Evolutionary conservation across 2,113 vertebrate genomes (phyloP).

Genomic region (Danionella cerebrum): DNA sequence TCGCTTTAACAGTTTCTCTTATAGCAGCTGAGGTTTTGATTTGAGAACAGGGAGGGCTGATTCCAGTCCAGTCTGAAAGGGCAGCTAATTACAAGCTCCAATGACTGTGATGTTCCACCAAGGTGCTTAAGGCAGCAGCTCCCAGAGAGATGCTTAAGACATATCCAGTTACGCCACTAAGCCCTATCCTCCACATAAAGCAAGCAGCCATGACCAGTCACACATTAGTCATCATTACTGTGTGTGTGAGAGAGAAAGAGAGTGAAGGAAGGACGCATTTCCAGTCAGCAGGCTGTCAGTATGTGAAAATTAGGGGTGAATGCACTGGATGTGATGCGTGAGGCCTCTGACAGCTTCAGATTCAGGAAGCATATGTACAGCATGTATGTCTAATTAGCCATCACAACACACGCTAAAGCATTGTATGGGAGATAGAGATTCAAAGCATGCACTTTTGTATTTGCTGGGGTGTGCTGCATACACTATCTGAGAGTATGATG

Average conservation of each 20-base stretch:
- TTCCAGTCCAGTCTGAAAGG: constrained; percentile 22
- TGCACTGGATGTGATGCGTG: constrained; percentile 14
- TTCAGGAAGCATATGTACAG: background rate
- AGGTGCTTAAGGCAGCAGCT: constrained; percentile 24
- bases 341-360: constrained; percentile 9
- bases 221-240: constrained; percentile 11
- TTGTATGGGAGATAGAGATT: constrained; percentile 12
- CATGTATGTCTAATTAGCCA: constrained; percentile 22
- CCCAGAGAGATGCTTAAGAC: constrained; percentile 36
- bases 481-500: constrained; percentile 60
- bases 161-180: constrained; percentile 38
- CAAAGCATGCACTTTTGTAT: constrained; percentile 37
- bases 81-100: constrained; percentile 26
- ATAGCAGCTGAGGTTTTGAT: background rate
- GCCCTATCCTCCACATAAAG: constrained; percentile 15
- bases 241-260: background rate
- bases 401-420: background rate
- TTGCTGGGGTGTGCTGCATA: constrained; percentile 19
- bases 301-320: constrained; percentile 5
- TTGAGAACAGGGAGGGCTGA: background rate
- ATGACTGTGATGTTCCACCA: constrained; percentile 27
- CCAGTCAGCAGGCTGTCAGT: background rate
- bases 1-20: constrained; percentile 13
- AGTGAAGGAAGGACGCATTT: background rate
- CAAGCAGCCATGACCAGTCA: background rate